Evolutionary conservation across 1,140 invertebrate species (phyloP), one percentile per base, ranked within the genome.

Genomic region (Hypothenemus hampei): DNA sequence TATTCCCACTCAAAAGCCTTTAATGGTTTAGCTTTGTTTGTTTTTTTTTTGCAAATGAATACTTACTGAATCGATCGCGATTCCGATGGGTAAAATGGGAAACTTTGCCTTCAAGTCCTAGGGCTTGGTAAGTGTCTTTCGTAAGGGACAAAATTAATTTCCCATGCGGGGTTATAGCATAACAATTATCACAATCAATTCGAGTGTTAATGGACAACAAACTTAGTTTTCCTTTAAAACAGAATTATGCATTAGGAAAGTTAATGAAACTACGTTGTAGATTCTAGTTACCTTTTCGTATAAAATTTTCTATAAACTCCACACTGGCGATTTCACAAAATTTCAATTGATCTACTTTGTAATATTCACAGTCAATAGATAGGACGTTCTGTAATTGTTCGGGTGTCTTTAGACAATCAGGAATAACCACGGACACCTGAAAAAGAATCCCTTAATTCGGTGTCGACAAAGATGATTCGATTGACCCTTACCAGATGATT

Each of bases 41-140:
- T n/a, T n/a, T n/a, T n/a, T n/a, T n/a, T n/a, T n/a, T n/a, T n/a
- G n/a, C n/a, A 29, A 29, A n/a, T n/a, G n/a, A n/a, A 45, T 52
- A 78, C 77, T 80, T 75, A 81, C 78, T 70, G 66, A 75, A 78
- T 65, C 75, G 71, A 45, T 73, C 66, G 53, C 71, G 65, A 10
- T 63, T 66, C 31, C 69, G 72, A 50, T 64, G 63, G 41, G 71
- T 65, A 57, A 76, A 78, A 50, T 67, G 69, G 18, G 75, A 76
- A 13, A 66, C 56, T 52, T 64, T 74, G 24, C 79, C 79, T 59
- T 79, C 76, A 19, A 82, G 53, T 26, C 79, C 79, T 19, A 80
- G 69, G 35, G 58, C 65, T 57, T 78, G 73, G 62, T 75, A 81
- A 22, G 72, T 72, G 31, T 72, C 69, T 44, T 69, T 72, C 10